Evolutionary conservation across 1,140 invertebrate species (phyloP).

Genomic region (Bombus impatiens): DNA sequence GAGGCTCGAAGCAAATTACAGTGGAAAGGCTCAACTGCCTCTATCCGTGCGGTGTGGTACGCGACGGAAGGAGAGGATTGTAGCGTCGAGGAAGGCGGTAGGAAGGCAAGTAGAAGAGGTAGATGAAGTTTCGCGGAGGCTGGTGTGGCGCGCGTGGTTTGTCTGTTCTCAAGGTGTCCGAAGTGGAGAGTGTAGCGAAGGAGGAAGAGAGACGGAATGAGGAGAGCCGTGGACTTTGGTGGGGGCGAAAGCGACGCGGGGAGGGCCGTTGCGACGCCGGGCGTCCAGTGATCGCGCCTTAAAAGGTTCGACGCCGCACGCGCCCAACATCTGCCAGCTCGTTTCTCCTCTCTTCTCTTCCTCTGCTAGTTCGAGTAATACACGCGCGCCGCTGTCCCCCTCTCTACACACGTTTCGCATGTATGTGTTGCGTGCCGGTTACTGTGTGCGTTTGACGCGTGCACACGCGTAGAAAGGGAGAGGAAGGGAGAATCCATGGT

Average conservation of each 20-base stretch:
- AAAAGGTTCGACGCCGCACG: constrained; percentile 83
- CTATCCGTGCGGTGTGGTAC: neutral
- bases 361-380: constrained; percentile 32
- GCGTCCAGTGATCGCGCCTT: constrained; percentile 82
- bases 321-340: constrained; percentile 80
- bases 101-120: constrained; percentile 52
- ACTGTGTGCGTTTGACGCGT: constrained; percentile 17
- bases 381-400: constrained; percentile 32
- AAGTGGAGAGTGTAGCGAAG: constrained; percentile 2
- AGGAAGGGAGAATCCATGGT: neutral
- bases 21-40: constrained; percentile 4
- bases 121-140: constrained; percentile 62
- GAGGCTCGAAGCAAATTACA: constrained; percentile 22
- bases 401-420: neutral
- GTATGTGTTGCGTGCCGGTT: neutral
- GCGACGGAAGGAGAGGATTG: neutral
- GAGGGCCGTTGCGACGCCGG: constrained; percentile 77
- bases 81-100: constrained; percentile 20
- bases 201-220: constrained; percentile 17
- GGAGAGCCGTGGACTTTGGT: constrained; percentile 9
- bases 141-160: constrained; percentile 53
- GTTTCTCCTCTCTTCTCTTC: constrained; percentile 38
- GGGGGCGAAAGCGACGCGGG: constrained; percentile 62
- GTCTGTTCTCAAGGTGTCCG: constrained; percentile 58
- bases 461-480: neutral